Evolutionary conservation across 35 echinoderm and acorn worm genomes (phyloP), one percentile per base, ranked within the genome.

Genomic region (Apostichopus japonicus): DNA sequence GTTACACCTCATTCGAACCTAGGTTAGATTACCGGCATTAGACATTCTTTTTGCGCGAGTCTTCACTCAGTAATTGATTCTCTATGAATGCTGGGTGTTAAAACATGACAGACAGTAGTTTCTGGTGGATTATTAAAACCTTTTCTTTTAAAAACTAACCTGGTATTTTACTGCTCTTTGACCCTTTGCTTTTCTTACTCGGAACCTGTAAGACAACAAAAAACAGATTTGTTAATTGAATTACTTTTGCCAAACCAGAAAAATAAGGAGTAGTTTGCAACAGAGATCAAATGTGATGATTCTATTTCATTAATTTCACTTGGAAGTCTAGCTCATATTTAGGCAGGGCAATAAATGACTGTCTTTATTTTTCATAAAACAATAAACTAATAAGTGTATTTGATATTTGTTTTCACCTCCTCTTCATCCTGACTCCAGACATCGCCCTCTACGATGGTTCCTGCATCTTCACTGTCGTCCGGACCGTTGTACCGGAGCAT

Each of bases 381-480:
- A 44, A 44, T 44, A 44, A 44, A 23, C 23, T 80, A 27, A 80
- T 13, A 7, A 19, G 16, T 80, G 78, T 0, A 80, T 27, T 80
- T 53, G 57, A 61, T 13, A 61, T 61, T 59, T 59, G 2, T 21
- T 24, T 21, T n/a, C 65, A 87, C 86, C 86, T 87, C 86, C 21
- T 87, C 88, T 22, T 90, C 88, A 55, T 77, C 88, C 62, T 91
- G 72, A 6, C 72, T 91, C 33, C 90, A 91, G 0, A 79, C 79
- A 14, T 91, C 90, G 52, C 90, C 77, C 67, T 90, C 88, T 6
- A 23, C 88, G 0, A 78, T 90, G 88, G 88, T 90, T 53, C 88
- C 72, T 55, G 88, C 88, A 90, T 90, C 88, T 78, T 90, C 88
- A 4, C 88, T 90, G 16, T 90, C 88, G 14, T 90, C 88, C 0